Percentiles rank a stretch among this genome's conserved stretches.
phyloP scores from a whole-genome alignment of 2,797 vertebrate genomes.

The Macrochelys suwanniensis region DNA sequence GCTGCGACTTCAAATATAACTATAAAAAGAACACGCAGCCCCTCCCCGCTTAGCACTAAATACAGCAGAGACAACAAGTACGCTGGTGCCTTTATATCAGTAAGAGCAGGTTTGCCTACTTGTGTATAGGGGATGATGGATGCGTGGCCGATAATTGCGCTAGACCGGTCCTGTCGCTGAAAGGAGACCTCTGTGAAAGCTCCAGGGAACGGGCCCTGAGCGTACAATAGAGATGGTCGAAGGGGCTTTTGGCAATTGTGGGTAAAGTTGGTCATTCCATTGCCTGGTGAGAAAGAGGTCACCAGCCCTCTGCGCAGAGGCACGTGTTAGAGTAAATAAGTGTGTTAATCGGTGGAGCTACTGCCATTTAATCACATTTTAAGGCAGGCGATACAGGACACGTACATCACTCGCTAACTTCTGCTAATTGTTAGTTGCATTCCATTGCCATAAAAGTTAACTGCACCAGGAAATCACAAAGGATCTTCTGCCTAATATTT shows the following conservation, averaged over 20 bases:
- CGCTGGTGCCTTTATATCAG: neutral
- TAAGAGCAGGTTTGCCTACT: neutral
- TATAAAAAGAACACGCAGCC: neutral
- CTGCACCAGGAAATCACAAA: rapidly evolving
- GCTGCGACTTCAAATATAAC: neutral
- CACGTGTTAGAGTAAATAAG: neutral
- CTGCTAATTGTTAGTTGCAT: rapidly evolving
- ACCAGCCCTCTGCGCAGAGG: too few species aligned
- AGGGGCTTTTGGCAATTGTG: neutral
- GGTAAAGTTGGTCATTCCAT: neutral
- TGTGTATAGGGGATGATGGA: neutral
- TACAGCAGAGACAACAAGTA: neutral
- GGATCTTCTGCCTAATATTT: neutral
- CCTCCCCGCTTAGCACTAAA: neutral
- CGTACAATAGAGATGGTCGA: neutral
- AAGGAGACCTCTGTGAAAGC: neutral
- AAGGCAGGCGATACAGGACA: neutral
- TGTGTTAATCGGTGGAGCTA: rapidly evolving
- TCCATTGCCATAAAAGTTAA: neutral
- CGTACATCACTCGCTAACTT: rapidly evolving
- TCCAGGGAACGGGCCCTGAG: neutral
- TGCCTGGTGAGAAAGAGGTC: neutral
- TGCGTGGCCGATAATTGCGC: neutral
- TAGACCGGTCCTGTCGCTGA: neutral
- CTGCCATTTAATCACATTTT: rapidly evolving